Conservation (phyloP, 2,113 vertebrate species). For the Eupsittula cactorum region DNA sequence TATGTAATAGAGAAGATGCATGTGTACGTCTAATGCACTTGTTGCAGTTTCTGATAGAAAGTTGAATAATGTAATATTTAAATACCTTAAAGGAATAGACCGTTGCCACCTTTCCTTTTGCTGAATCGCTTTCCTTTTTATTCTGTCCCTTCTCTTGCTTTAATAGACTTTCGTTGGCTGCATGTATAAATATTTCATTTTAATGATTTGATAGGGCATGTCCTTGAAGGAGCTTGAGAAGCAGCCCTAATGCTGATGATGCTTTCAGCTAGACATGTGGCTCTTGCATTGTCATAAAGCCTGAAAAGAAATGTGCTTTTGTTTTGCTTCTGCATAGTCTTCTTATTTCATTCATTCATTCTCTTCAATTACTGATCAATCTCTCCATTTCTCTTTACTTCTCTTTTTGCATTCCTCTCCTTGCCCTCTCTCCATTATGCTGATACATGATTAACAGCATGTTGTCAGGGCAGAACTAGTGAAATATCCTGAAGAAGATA, state of each 20-base stretch:
- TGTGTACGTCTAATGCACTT: not conserved
- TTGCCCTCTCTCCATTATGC: constrained; percentile 55
- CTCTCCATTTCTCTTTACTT: constrained; percentile 52
- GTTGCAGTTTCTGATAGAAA: not conserved
- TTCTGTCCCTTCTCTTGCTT: not conserved
- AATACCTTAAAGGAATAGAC: not conserved
- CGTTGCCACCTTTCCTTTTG: not conserved
- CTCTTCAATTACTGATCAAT: constrained; percentile 64
- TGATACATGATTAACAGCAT: constrained; percentile 79
- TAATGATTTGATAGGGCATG: not conserved
- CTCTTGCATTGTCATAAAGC: not conserved
- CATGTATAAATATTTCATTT: not conserved
- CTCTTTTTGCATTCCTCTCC: constrained; percentile 29
- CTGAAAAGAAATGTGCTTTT: not conserved
- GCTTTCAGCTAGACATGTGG: not conserved
- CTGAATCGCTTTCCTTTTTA: not conserved
- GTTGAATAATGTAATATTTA: not conserved
- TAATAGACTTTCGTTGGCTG: not conserved
- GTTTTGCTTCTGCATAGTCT: not conserved
- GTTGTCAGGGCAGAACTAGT: constrained; percentile 95
- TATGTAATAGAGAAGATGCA: not conserved
- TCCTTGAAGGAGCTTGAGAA: not conserved
- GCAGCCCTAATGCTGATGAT: not conserved
- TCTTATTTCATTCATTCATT: constrained; percentile 28
- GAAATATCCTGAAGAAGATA: constrained; percentile 91